Base-by-base conservation (phyloP, 2,113 vertebrate genomes). In the Alouatta palliata region DNA sequence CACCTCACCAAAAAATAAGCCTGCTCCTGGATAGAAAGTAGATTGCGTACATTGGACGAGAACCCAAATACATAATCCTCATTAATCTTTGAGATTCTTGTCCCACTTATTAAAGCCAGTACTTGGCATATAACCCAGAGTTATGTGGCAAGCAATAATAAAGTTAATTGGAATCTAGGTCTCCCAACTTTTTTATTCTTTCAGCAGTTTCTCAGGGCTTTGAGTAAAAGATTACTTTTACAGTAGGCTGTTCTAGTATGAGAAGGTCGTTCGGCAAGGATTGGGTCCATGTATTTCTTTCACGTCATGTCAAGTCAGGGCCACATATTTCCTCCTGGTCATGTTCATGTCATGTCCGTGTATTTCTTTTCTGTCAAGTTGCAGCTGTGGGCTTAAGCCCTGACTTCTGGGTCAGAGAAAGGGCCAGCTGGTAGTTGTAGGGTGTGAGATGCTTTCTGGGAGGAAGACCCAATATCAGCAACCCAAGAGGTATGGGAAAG, bases 11-110 rank as follows among this genome's bases (percentile, higher is more conserved):
- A 13, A 12, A 25, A 8, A 3, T 8, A 20, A 52, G 7, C 88
- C 83, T 8, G 5, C 58, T 92, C 64, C 64, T 71, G 27, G 21
- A n/a, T 5, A 5, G 45, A 92, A 85, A 86, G 86, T 30, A 58
- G 89, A 77, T 43, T 96, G 54, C 0, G 16, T 66, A 84, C 90
- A 82, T 58, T 95, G 90, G 83, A 79, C 80, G 79, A 66, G 86
- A 94, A 93, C 79, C 81, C 93, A 93, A 80, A 85, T 87, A 56
- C 56, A 32, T 91, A 81, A 91, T 54, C 81, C 81, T 97, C 96
- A 95, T 97, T 97, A 95, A 96, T 97, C 97, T 96, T 97, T 61
- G n/a, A 95, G 75, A 92, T 75, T 94, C 89, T 96, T 61, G 87
- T 64, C 96, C 96, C 80, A 96, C 87, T 97, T 98, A 80, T 37